Evolutionary conservation across 2,888 invertebrate species (phyloP), one percentile per base, ranked within the genome.

Genomic region (Deilephila porcellus): DNA sequence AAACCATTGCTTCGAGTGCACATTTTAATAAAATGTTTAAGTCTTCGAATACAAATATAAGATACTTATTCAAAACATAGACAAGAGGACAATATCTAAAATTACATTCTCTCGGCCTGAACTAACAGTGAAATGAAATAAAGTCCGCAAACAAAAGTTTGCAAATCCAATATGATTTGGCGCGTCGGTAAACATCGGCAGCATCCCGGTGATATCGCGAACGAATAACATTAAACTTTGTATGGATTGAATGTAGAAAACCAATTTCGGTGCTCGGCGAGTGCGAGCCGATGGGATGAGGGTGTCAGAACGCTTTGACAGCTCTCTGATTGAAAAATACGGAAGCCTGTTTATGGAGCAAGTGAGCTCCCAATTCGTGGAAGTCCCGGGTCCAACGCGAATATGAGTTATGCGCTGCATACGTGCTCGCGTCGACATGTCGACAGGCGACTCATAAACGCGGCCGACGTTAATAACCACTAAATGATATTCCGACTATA

Each of bases 311-410:
- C 91, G 95, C 94, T 95, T 95, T 95, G 95, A 95, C 95, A 95
- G 95, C 92, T 95, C 94, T 91, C 95, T 95, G 95, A 95, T 95
- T 95, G 95, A 95, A 95, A 95, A 95, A 95, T 95, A 95, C 95
- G 95, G 94, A 92, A 94, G 93, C 91, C 94, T 95, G 94, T 95
- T 95, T 95, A 95, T 94, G 90, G 93, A 93, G 93, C 90, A 89
- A 92, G 91, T 90, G 92, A 90, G 89, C 90, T 85, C 81, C 83
- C 80, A 81, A 75, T 63, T 37, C 83, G 80, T 80, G 77, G 78
- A 79, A 82, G 82, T 78, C 78, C 77, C 78, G 79, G 77, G 76
- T 78, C 80, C 77, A 75, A 80, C 76, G 34, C 72, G 72, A 64
- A 64, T 72, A 63, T 72, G 56, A 64, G 63, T 56, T 67, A 67